These are phyloP conservation scores for Pseudomugil tenellus DNA, from an alignment of 2,797 vertebrate species.

Conservation along the genomic window DNA sequence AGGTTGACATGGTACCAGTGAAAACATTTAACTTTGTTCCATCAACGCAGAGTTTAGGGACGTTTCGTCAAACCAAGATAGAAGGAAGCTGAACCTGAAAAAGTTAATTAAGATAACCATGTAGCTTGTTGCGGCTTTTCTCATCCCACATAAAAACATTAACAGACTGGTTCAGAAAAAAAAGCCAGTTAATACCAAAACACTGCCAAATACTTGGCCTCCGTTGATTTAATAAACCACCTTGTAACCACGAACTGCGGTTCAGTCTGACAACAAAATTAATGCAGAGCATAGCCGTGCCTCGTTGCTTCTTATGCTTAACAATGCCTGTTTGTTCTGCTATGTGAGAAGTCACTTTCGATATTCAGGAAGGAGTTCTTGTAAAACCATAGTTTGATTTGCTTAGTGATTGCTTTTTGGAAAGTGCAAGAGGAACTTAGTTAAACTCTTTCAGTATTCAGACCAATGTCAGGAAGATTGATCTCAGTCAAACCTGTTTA, in stretches of 20 bases:
- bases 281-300: neutral
- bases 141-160: neutral
- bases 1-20: neutral
- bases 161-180: neutral
- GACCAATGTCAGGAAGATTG: conserved; percentile 63
- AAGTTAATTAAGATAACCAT: neutral
- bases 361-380: neutral
- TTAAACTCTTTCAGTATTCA: no score
- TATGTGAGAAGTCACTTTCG: no score
- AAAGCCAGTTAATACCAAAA: neutral
- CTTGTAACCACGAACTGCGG: neutral
- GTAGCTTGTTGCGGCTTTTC: neutral
- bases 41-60: neutral
- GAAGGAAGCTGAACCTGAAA: neutral
- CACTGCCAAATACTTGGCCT: neutral
- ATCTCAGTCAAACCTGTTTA: conserved; percentile 56
- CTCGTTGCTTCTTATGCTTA: neutral
- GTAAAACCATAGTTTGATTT: neutral
- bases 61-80: no score
- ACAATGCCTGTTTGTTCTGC: conserved; percentile 2
- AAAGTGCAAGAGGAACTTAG: conserved; percentile 10
- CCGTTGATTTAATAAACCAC: neutral
- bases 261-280: neutral
- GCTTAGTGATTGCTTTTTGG: neutral
- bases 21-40: neutral